These are phyloP conservation scores for Corythornis madagascariensis DNA, from an alignment of 2,113 vertebrate species.

Conservation along the genomic window DNA sequence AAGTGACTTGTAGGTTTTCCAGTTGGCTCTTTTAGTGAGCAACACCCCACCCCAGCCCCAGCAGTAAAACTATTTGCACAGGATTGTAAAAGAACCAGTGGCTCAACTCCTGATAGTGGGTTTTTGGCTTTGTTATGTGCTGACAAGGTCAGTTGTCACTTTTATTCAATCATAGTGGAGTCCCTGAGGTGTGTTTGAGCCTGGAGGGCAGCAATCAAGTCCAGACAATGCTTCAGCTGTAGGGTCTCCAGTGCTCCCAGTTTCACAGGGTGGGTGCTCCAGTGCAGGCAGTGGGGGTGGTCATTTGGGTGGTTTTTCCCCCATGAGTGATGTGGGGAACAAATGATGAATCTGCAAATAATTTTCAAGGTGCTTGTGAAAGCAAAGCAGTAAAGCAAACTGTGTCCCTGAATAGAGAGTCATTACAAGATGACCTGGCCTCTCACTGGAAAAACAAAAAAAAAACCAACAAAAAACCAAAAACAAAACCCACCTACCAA, in stretches of 20 bases:
- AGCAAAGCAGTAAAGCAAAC: neutral
- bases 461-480: neutral
- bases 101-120: neutral
- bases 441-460: neutral
- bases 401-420: neutral
- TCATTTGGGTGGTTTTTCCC: rapidly evolving
- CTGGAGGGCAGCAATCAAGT: neutral
- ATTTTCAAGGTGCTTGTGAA: neutral
- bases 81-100: neutral
- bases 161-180: neutral
- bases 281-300: neutral
- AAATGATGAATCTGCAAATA: neutral
- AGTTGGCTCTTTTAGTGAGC: neutral
- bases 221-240: rapidly evolving
- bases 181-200: neutral
- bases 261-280: neutral
- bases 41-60: too few species aligned
- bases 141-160: too few species aligned
- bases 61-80: neutral
- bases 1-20: neutral
- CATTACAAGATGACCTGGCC: neutral
- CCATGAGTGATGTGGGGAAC: neutral
- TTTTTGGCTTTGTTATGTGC: rapidly evolving
- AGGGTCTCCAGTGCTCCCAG: neutral
- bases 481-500: too few species aligned